Evolutionary conservation across 2,888 invertebrate species (phyloP), one percentile per base, ranked within the genome.

Genomic region (Trachelus tabidus): DNA sequence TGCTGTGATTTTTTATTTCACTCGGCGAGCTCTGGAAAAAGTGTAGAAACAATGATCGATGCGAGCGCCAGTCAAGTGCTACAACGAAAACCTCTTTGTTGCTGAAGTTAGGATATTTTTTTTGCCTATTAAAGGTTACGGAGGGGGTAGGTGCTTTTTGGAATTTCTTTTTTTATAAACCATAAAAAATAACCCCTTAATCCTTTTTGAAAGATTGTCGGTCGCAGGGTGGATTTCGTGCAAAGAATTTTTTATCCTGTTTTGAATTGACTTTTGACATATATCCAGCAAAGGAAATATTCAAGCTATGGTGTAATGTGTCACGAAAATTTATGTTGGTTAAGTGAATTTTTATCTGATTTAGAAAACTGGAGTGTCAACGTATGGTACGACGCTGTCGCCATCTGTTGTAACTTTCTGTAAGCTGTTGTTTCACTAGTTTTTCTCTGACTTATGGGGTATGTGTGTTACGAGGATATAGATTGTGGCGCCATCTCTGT

Each of bases 61-160:
- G 85, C 83, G 78, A 83, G 83, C 85, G 83, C 83, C 84, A 87
- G 85, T 86, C 83, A 85, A 82, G 85, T 83, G 83, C 85, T 89
- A 89, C 89, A 89, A 81, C 82, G 84, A 89, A 89, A 89, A 83
- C 88, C 89, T 89, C 85, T 89, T 86, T 82, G 79, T 80, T 82
- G 56, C 23, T 56, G 56, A 56, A 23, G 56, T 1, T 56, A 23
- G 56, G 56, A 56, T 23, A 56, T 23, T 56, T 56, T 56, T 40
- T 56, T 15, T 9, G 23, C 56, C 23, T 2, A 23, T 23, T 56
- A 23, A 23, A 56, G 56, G 9, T 23, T 56, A 56, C 56, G 9
- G 23, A 56, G 9, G 23, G 9, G 9, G 56, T 23, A 23, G 40
- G 6, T 23, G 23, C 9, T 56, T 56, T 56, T 23, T 56, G 23